A percentile compares a stretch with the other conserved stretches of the same genome.
phyloP scores from a whole-genome alignment of 2,888 invertebrate genomes.

The Patella pellucida region DNA sequence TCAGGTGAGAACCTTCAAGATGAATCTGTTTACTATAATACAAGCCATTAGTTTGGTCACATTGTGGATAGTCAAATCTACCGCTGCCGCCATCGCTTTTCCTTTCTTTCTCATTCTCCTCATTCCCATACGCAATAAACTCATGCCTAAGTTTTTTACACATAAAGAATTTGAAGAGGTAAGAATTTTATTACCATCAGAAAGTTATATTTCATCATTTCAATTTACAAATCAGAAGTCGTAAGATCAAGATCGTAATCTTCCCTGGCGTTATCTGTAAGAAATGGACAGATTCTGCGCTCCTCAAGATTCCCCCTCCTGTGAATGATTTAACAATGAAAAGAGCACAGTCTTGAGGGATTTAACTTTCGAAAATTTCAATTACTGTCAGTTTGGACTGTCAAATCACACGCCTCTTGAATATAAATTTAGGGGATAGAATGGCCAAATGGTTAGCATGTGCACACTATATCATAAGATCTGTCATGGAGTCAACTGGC shows the following conservation, averaged over 20 bases:
- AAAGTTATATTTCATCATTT: neutral
- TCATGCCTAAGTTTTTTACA: slow-evolving; percentile 82
- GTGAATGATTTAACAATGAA: no score
- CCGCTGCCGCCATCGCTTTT: slow-evolving; percentile 88
- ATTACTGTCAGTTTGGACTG: no score
- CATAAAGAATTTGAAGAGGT: slow-evolving; percentile 88
- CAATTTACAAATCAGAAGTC: neutral
- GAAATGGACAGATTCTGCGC: neutral
- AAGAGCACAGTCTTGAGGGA: no score
- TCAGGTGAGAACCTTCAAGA: slow-evolving; percentile 89
- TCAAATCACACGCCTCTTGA: no score
- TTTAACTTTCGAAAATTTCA: no score
- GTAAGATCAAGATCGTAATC: no score
- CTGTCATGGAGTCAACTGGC: no score
- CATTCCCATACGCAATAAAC: slow-evolving; percentile 85
- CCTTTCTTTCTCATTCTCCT: slow-evolving; percentile 91
- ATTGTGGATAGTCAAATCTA: slow-evolving; percentile 91
- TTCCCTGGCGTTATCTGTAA: no score
- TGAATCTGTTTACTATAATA: slow-evolving; percentile 91
- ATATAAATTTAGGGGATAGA: no score
- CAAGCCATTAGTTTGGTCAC: slow-evolving; percentile 84
- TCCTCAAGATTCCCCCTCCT: no score
- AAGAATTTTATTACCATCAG: slow-evolving; percentile 65
- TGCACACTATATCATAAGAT: no score
- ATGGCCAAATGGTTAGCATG: no score